Base-by-base conservation (phyloP, 2,113 vertebrate species). In the Nothocercus nigrocapillus region DNA sequence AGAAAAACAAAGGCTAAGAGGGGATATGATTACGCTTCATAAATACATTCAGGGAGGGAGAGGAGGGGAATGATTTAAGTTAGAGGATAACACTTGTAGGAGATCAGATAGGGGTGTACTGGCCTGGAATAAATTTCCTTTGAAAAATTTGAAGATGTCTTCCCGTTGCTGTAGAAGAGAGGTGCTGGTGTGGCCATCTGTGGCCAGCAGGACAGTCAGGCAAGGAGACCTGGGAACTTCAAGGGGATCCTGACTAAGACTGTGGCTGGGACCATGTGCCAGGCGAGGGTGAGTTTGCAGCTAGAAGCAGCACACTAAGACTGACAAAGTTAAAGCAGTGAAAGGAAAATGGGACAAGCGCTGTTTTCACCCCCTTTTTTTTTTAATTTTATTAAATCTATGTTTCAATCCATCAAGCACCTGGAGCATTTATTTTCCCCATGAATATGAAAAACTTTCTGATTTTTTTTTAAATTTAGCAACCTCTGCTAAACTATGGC, bases 1-100 rank as follows among this genome's bases (percentile, higher is more conserved):
- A 90, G 93, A 92, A 97, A 95, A 94, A 96, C 95, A 95, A 94
- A 94, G 94, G 94, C 94, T 96, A 96, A 96, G 93, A 96, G 73
- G 88, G 94, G 94, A 92, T 97, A 95, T 93, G 92, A 96, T 94
- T 95, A 91, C 89, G 93, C 85, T 84, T 95, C 96, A 96, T 93
- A 95, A 97, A 96, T 89, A 87, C 77, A 58, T 82, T 40, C 77
- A 62, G 81, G n/a, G 70, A 82, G 49, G 94, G 84, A 94, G 77
- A 18, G 93, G 90, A 89, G 38, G 38, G 53, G 73, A 94, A 90
- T 68, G 61, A 86, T 92, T 92, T 74, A 53, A 89, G 22, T 40
- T 51, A 78, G 80, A 84, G 53, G 62, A 76, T 85, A 95, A 85
- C 36, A 61, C 0, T 1, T 5, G 58, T 58, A 45, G 44, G 81